Conservation (phyloP, 2,888 invertebrate genomes). For the Gibbula magus region DNA sequence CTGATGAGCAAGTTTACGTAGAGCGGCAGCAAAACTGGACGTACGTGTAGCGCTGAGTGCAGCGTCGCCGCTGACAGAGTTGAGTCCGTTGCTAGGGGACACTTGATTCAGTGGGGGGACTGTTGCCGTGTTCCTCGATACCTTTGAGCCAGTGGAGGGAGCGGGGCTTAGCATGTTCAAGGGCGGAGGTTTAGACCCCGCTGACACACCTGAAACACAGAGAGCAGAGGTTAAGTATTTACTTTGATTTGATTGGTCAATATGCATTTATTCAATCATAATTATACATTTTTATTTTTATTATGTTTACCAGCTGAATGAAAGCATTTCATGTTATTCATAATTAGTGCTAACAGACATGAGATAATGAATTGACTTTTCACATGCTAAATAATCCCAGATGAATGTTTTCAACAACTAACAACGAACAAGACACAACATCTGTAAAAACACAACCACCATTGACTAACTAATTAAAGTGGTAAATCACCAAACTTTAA, state of each 20-base stretch:
- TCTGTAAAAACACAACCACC: no score
- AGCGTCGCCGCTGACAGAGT: conserved; percentile 49
- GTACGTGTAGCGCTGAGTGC: conserved; percentile 71
- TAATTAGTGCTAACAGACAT: no score
- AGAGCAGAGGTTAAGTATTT: background rate
- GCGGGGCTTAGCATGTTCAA: conserved; percentile 68
- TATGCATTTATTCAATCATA: background rate
- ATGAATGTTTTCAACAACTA: no score
- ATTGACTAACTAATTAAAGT: no score
- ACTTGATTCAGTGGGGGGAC: conserved; percentile 75
- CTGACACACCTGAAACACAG: conserved; percentile 39
- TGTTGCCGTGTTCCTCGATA: conserved; percentile 71
- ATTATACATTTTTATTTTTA: background rate
- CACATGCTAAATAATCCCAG: no score
- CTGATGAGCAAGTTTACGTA: conserved; percentile 93
- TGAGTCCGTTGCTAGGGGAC: conserved; percentile 64
- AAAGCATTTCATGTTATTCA: background rate
- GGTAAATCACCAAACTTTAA: no score
- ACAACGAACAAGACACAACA: no score
- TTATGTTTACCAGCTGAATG: background rate
- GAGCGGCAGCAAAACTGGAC: conserved; percentile 90
- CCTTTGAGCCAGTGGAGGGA: conserved; percentile 46
- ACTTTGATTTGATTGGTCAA: background rate
- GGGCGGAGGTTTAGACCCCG: conserved; percentile 69
- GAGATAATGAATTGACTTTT: background rate